These are phyloP conservation scores for Chionomys nivalis DNA, from an alignment of 2,113 vertebrate genomes.

Conservation along the genomic window DNA sequence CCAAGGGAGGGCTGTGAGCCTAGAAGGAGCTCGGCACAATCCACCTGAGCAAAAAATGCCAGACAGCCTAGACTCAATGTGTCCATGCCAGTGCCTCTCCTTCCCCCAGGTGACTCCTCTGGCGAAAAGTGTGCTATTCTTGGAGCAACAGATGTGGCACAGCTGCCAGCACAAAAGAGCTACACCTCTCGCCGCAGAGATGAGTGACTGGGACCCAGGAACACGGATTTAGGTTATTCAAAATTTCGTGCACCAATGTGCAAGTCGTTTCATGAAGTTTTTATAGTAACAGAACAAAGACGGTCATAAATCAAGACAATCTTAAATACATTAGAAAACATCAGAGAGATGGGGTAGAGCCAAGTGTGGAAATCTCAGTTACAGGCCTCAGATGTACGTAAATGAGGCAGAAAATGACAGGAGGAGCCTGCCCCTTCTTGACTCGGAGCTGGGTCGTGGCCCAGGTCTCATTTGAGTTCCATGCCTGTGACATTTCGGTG, in stretches of 20 bases:
- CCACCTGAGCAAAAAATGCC: not conserved
- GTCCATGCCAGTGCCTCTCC: too few species aligned
- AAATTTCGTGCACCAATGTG: not conserved
- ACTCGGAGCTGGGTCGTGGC: not conserved
- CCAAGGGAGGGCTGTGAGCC: not conserved
- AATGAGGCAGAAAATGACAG: not conserved
- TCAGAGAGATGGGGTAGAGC: not conserved
- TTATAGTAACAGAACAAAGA: not conserved
- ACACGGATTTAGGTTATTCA: too few species aligned
- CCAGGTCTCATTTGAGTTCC: not conserved
- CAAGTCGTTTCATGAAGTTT: not conserved
- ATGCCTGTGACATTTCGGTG: not conserved
- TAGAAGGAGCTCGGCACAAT: not conserved
- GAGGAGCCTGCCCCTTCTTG: not conserved
- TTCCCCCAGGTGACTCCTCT: not conserved
- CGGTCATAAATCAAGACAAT: not conserved
- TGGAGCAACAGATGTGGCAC: not conserved
- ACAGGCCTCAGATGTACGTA: not conserved
- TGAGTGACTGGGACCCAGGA: not conserved
- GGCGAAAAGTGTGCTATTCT: not conserved
- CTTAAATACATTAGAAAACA: not conserved
- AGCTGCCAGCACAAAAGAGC: not conserved
- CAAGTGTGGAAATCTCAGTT: not conserved
- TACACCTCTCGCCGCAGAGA: not conserved
- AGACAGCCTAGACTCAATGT: not conserved